Conservation (phyloP, 2,888 invertebrate species). For the Cephalotes varians region DNA sequence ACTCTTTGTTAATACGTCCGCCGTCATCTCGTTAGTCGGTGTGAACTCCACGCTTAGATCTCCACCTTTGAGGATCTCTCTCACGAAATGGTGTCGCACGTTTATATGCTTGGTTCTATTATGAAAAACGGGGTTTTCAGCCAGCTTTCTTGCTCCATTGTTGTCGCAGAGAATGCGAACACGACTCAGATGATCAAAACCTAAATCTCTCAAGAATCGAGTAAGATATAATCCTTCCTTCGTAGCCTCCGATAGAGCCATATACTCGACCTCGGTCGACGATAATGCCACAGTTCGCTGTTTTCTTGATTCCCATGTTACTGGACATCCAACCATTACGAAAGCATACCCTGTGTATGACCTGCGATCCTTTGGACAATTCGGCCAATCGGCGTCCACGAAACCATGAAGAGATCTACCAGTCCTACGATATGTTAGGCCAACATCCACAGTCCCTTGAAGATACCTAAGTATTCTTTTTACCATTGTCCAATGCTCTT, state of each 20-base stretch:
- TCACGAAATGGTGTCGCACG: not conserved
- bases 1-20: not conserved
- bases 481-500: no score
- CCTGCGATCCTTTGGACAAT: not conserved
- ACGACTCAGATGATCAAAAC: no score
- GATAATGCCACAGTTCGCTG: not conserved
- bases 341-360: not conserved
- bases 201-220: not conserved
- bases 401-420: not conserved
- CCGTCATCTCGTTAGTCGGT: not conserved
- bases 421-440: no score
- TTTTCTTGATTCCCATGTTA: not conserved
- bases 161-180: not conserved
- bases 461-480: no score
- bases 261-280: not conserved
- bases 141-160: not conserved
- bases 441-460: no score
- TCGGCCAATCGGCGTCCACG: not conserved
- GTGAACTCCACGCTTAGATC: not conserved
- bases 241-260: not conserved
- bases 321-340: not conserved
- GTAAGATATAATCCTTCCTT: not conserved
- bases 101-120: not conserved
- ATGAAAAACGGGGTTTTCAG: not conserved
- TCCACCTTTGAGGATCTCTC: not conserved